Conservation (phyloP, 2,888 invertebrate genomes). For the Orgyia antiqua region DNA sequence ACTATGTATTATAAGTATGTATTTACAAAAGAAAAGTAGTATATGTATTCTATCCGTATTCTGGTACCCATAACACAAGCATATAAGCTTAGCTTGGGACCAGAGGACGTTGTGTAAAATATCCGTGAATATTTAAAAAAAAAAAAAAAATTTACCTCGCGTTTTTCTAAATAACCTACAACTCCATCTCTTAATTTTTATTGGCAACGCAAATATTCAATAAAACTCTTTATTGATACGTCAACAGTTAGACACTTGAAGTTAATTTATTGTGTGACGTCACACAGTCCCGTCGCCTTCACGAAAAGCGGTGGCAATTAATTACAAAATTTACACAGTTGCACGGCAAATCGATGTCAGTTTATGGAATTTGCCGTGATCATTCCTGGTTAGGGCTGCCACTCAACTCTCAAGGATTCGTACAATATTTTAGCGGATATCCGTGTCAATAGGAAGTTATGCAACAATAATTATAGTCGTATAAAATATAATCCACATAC, state of each 20-base stretch:
- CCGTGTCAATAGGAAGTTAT: conserved; percentile 4
- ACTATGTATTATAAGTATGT: too few species aligned
- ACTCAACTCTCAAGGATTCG: conserved; percentile 5
- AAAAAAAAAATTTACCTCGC: background rate
- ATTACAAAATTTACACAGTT: conserved; percentile 44
- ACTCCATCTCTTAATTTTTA: background rate
- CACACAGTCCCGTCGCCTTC: conserved; percentile 35
- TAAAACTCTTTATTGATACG: conserved; percentile 2
- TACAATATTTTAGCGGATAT: conserved; percentile 5
- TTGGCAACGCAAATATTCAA: background rate
- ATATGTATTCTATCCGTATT: too few species aligned
- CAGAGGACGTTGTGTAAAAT: too few species aligned
- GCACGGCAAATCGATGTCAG: conserved; percentile 25
- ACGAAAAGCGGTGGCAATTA: conserved; percentile 39
- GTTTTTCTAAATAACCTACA: too few species aligned
- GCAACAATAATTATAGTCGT: background rate
- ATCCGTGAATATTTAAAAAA: too few species aligned
- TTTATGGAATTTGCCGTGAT: conserved; percentile 30
- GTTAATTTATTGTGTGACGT: conserved; percentile 29
- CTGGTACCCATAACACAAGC: too few species aligned
- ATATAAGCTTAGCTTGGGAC: too few species aligned
- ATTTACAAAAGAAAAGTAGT: too few species aligned
- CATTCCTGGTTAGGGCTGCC: conserved; percentile 18
- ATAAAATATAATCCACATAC: too few species aligned
- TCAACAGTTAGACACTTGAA: conserved; percentile 10